Conservation (phyloP, 1,140 invertebrate species). For the Cydia pomonella region DNA sequence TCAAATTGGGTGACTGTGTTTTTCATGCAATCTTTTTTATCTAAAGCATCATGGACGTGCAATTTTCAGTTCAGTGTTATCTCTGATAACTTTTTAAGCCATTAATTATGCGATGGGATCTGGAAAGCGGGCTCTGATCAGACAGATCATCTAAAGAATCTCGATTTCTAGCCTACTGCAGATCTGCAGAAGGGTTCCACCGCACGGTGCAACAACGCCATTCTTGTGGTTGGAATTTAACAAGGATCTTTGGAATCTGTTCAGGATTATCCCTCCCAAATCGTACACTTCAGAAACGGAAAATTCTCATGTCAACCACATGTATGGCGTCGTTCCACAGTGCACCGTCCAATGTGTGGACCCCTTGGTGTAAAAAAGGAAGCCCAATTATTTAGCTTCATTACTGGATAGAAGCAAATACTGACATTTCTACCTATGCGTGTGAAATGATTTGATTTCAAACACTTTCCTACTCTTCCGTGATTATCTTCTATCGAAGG, state of each 20-base stretch:
- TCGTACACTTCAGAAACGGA: too few species aligned
- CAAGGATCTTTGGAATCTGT: too few species aligned
- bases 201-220: too few species aligned
- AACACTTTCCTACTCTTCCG: background rate
- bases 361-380: background rate
- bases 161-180: background rate
- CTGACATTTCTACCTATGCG: background rate
- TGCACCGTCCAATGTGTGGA: background rate
- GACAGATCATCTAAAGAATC: background rate
- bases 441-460: background rate
- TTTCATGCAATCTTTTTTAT: too few species aligned
- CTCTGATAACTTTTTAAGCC: background rate
- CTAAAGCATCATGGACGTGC: background rate
- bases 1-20: too few species aligned
- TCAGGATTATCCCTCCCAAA: too few species aligned
- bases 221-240: too few species aligned
- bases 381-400: background rate
- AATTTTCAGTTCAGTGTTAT: conserved; percentile 6
- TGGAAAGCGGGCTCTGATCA: background rate
- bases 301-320: too few species aligned
- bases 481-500: too few species aligned
- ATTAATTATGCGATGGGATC: background rate
- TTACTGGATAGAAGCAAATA: background rate
- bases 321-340: too few species aligned
- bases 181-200: background rate